Evolutionary conservation across 2,797 vertebrate genomes (phyloP).

Genomic region (Parotocinclus haroldoi): DNA sequence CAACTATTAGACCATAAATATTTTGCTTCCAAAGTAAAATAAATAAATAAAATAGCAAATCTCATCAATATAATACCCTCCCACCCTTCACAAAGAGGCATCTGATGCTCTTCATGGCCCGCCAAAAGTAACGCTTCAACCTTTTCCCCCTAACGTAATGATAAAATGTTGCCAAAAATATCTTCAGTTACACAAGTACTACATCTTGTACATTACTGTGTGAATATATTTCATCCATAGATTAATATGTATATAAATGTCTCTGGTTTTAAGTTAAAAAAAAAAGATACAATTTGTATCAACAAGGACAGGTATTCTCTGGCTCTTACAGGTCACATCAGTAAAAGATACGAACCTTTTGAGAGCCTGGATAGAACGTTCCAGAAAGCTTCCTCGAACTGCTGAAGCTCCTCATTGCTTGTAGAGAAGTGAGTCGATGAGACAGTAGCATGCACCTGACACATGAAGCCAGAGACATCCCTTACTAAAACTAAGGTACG

Average conservation of each 20-base stretch:
- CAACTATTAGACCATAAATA: constrained; percentile 34
- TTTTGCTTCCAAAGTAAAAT: constrained; percentile 41
- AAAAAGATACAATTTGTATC: constrained; percentile 99
- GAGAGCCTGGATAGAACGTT: too few species aligned
- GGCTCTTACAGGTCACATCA: constrained; percentile 79
- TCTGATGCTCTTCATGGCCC: constrained; percentile 25
- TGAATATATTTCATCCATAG: constrained; percentile 58
- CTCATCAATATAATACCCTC: constrained; percentile 14
- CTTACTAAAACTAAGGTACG: constrained; percentile 92
- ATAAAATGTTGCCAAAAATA: constrained; percentile 84
- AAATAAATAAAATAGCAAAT: constrained; percentile 38
- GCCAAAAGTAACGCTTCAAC: constrained; percentile 20
- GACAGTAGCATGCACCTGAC: constrained; percentile 58
- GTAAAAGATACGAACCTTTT: constrained; percentile 58
- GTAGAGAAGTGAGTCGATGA: background rate
- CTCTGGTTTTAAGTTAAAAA: constrained; percentile 76
- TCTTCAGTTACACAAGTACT: constrained; percentile 74
- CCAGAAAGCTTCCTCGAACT: background rate
- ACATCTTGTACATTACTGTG: constrained; percentile 68
- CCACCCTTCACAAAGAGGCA: constrained; percentile 39
- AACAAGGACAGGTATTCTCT: constrained; percentile 88
- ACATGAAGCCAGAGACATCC: constrained; percentile 84
- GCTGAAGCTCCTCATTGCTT: constrained; percentile 6
- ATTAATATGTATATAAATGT: constrained; percentile 70
- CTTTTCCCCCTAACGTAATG: constrained; percentile 62